Evolutionary conservation across 2,888 invertebrate genomes (phyloP).

Genomic region (Meghimatium bilineatum): DNA sequence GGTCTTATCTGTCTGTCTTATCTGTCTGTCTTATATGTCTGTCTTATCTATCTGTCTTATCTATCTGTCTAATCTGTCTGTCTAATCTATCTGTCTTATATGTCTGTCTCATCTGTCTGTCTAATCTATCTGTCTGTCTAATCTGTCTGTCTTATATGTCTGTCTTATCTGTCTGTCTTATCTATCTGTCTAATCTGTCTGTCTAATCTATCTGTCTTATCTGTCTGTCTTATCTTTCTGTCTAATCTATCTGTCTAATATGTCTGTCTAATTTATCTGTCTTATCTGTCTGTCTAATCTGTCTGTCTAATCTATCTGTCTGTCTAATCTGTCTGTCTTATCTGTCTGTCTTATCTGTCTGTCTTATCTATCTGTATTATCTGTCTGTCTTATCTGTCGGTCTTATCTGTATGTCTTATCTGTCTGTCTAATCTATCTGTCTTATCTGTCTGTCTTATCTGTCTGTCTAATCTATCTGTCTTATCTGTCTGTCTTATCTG

Average conservation of each 20-base stretch:
- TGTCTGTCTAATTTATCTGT: not conserved
- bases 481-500: too few relatives aligned
- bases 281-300: too few relatives aligned
- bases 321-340: too few relatives aligned
- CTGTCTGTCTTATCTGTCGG: too few relatives aligned
- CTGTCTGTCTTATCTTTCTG: too few relatives aligned
- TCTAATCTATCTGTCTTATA: not conserved
- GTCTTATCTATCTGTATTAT: too few relatives aligned
- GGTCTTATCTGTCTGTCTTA: not conserved
- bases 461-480: too few relatives aligned
- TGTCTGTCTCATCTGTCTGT: not conserved
- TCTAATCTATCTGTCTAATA: not conserved
- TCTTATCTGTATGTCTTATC: too few relatives aligned
- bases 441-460: too few relatives aligned
- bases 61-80: not conserved
- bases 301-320: not conserved
- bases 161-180: not conserved
- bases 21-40: too few relatives aligned
- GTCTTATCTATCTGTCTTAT: not conserved
- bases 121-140: not conserved
- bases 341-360: too few relatives aligned
- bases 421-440: too few relatives aligned
- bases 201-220: not conserved
- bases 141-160: not conserved
- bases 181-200: not conserved